Base-by-base conservation (phyloP, 64 coral and sea anemone species). In the Montipora sp. region DNA sequence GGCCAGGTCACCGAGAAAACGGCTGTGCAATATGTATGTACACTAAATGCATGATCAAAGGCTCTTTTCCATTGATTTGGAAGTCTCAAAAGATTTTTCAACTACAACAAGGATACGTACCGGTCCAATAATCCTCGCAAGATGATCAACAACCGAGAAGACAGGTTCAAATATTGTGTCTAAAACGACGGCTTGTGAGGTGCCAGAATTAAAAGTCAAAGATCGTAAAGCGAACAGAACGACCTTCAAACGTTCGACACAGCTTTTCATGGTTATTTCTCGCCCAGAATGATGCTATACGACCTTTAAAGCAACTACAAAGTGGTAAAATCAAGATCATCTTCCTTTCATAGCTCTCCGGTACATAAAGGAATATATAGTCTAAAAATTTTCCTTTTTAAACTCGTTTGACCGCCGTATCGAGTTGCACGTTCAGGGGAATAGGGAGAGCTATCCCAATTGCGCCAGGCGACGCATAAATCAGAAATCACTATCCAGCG, bases 141-240 rank as follows among this genome's bases (percentile, higher is more conserved):
- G 90, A 73, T 94, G 89, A 94, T 98, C 97, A 7, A 98, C 65
- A 18, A 98, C 2, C 83, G 91, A 98, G 48, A 98, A 94, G 8
- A 98, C 51, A 46, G 97, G 97, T 77, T 92, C 90, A 88, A 98
- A 98, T 19, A 95, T 90, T 9, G 94, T 90, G 84, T 98, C 94
- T 83, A 94, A 19, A 51, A 94, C 72, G 47, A 90, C 91, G 11
- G 97, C 94, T 43, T 79, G 73, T 0, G 95, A 96, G 44, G 90
- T 93, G 14, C 65, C 74, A 5, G 91, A 63, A 79, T 94, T 98
- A 80, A 89, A 98, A 12, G 88, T 89, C 8, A 98, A 84, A 20
- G 97, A 93, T 19, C 92, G 92, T 48, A 96, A 72, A 19, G 89
- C 78, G 70, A 98, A 94, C 19, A 77, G 65, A 24, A 75, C 49